Conservation (phyloP, 2,888 invertebrate species). For the Sepioteuthis lessoniana region DNA sequence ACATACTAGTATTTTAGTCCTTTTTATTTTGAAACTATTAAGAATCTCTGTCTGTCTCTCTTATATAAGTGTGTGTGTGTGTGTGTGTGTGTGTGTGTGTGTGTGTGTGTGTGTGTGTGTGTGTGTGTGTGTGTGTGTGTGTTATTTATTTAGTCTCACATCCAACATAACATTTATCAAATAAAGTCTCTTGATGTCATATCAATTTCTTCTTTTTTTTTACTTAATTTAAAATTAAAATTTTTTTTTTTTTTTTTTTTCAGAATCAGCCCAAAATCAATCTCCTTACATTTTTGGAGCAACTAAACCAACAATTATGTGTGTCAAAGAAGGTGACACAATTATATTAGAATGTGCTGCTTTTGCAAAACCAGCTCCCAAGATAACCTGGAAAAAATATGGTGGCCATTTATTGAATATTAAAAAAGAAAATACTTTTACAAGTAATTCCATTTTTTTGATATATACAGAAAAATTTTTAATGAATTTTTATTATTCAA, state of each 20-base stretch:
- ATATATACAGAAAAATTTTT: neutral
- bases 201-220: no score
- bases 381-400: constrained; percentile 90
- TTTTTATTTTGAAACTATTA: no score
- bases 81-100: no score
- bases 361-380: constrained; percentile 94
- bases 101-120: no score
- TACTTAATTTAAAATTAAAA: no score
- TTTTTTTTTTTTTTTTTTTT: neutral
- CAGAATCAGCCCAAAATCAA: constrained; percentile 56
- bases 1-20: no score
- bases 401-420: constrained; percentile 76
- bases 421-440: constrained; percentile 49
- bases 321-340: constrained; percentile 79
- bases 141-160: no score
- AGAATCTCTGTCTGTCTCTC: no score
- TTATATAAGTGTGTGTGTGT: no score
- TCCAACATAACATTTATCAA: no score
- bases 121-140: no score
- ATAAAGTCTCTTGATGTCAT: no score
- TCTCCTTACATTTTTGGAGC: constrained; percentile 55
- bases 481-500: neutral
- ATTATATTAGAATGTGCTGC: constrained; percentile 96
- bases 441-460: neutral
- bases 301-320: constrained; percentile 53